Evolutionary conservation across 2,888 invertebrate genomes (phyloP), one percentile per base, ranked within the genome.

Genomic region (Lasioglossum vierecki): DNA sequence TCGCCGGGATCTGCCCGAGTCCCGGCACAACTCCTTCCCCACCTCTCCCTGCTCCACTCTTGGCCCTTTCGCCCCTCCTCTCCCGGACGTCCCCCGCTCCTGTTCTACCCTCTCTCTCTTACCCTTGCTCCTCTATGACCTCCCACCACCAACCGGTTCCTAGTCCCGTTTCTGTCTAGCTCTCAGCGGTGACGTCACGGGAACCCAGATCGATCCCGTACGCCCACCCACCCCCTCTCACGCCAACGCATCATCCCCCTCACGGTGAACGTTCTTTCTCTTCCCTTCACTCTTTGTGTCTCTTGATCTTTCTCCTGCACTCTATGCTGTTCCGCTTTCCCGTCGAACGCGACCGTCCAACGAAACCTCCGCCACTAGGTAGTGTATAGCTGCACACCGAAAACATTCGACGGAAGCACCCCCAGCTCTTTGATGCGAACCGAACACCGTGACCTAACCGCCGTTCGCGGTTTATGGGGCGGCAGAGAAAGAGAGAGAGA

Each of bases 151-250:
- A 30, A 6, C 30, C 49, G 22, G 30, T 60, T 70, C 60, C 73
- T 60, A 83, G 30, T 60, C 26, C 81, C 15, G 44, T 88, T 88
- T 53, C 46, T 63, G 39, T 39, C 63, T 35, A 73, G 39, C 39
- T 15, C 26, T 26, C 53, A 9, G 70, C 30, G 70, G 92, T 93
- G 94, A 94, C 94, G 94, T 94, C 94, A 94, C 94, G 92, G 94
- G 93, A 93, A 92, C 91, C 90, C 89, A 93, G 93, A 94, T 94
- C 94, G 94, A 94, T 94, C 93, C 93, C 92, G 92, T 92, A 93
- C 93, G 89, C 90, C 84, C 88, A 80, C 53, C 80, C 85, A 68
- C 18, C 66, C 66, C 39, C 66, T 18, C 66, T n/a, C 66, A 82
- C 79, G 79, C 84, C 76, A 39, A 80, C 83, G 83, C 76, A 76